Evolutionary conservation across 2,888 invertebrate species (phyloP).

Genomic region (Caenorhabditis panamensis): DNA sequence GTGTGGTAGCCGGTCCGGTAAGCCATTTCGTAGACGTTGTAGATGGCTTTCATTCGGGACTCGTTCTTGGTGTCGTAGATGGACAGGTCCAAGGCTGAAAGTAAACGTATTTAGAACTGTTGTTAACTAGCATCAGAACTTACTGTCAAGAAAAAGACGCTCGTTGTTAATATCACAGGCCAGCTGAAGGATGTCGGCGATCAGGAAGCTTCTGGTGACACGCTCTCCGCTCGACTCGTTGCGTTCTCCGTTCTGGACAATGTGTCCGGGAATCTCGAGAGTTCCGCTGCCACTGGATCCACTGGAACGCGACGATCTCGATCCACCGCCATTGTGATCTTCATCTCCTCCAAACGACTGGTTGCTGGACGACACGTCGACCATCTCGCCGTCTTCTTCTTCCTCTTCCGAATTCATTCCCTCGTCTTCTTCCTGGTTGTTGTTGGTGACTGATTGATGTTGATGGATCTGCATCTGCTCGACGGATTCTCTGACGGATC

Average conservation of each 20-base stretch:
- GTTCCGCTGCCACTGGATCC: conserved; percentile 38
- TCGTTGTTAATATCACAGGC: conserved; percentile 13
- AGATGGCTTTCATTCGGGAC: background rate
- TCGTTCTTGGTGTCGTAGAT: conserved; percentile 4
- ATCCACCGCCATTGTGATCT: conserved; percentile 1
- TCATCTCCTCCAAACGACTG: background rate
- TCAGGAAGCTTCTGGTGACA: conserved; percentile 31
- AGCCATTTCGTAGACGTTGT: background rate
- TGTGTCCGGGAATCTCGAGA: conserved; percentile 19
- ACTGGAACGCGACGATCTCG: conserved; percentile 25
- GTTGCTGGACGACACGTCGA: background rate
- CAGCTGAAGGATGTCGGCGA: conserved; percentile 47
- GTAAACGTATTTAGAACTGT: background rate
- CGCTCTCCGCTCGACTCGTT: background rate
- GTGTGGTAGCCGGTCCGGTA: background rate
- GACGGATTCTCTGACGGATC: no score
- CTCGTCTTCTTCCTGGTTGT: background rate
- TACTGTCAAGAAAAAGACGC: conserved; percentile 22
- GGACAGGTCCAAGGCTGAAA: conserved; percentile 26
- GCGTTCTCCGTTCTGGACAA: conserved; percentile 12
- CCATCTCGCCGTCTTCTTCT: conserved; percentile 13
- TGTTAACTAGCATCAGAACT: background rate
- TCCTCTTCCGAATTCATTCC: conserved; percentile 2
- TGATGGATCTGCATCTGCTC: no score
- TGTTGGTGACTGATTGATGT: no score